phyloP scores from a whole-genome alignment of 2,113 vertebrate species.

The Pseudorectes ferrugineus region DNA sequence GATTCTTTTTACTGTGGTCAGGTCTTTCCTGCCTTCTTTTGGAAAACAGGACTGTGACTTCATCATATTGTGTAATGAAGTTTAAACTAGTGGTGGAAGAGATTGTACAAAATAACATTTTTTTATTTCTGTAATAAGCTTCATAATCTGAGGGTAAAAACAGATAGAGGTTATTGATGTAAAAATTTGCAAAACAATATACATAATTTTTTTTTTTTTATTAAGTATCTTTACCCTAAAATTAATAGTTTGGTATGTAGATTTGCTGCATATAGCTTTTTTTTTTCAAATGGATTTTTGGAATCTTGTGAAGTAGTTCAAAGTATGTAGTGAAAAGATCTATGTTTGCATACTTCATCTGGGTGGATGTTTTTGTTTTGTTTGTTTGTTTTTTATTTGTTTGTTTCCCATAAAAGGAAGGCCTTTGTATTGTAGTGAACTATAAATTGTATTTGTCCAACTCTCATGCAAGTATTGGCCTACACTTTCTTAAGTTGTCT shows the following conservation, averaged over 20 bases:
- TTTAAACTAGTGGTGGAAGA: conserved; percentile 11
- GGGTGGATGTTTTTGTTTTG: neutral
- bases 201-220: neutral
- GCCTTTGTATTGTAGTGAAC: neutral
- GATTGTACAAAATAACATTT: neutral
- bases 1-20: conserved; percentile 36
- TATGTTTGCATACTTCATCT: neutral
- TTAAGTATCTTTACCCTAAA: neutral
- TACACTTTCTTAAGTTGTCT: neutral
- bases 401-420: neutral
- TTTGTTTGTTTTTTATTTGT: neutral
- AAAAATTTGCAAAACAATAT: neutral
- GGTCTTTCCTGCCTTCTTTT: conserved; percentile 13
- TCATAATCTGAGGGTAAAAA: neutral
- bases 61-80: conserved; percentile 13
- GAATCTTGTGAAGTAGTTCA: neutral
- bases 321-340: neutral
- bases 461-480: neutral
- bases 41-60: conserved; percentile 24
- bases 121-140: neutral
- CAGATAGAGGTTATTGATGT: neutral
- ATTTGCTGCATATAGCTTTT: neutral
- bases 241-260: neutral
- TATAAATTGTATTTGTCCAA: neutral
- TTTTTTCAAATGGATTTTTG: neutral